phyloP scores from a whole-genome alignment of 2,888 invertebrate genomes.

The Camptogramma bilineatum region DNA sequence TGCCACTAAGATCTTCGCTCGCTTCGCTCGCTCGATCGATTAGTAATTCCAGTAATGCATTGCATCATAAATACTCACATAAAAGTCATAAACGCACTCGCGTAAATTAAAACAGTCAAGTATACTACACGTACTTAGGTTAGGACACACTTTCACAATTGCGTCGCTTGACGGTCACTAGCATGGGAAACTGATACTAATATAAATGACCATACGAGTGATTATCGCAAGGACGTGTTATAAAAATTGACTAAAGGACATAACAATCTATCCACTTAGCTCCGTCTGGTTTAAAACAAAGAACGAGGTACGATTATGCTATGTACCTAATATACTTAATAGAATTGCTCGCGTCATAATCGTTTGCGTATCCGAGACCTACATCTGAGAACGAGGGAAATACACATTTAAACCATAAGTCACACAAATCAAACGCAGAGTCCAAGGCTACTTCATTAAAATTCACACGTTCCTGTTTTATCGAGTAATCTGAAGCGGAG shows the following conservation, averaged over 20 bases:
- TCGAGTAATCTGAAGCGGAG: slow-evolving; percentile 43
- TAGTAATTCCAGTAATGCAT: neutral
- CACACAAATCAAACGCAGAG: slow-evolving; percentile 30
- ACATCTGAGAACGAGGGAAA: slow-evolving; percentile 19
- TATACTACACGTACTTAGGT: slow-evolving; percentile 12
- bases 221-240: slow-evolving; percentile 26
- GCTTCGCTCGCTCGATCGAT: no score
- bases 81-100: slow-evolving; percentile 30
- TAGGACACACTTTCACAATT: slow-evolving; percentile 69
- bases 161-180: slow-evolving; percentile 65
- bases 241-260: slow-evolving; percentile 33
- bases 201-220: slow-evolving; percentile 32
- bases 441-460: slow-evolving; percentile 52
- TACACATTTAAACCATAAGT: slow-evolving; percentile 25
- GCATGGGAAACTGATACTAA: slow-evolving; percentile 40
- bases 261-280: slow-evolving; percentile 30
- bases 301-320: slow-evolving; percentile 1
- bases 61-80: slow-evolving; percentile 26
- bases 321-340: neutral
- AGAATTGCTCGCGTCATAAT: slow-evolving; percentile 12
- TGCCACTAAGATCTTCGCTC: no score
- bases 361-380: slow-evolving; percentile 29
- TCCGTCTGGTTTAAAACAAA: slow-evolving; percentile 33
- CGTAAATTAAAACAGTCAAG: slow-evolving; percentile 47
- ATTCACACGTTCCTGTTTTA: slow-evolving; percentile 47